Evolutionary conservation across 2,888 invertebrate genomes (phyloP).

Genomic region (Lampropteryx suffumata): DNA sequence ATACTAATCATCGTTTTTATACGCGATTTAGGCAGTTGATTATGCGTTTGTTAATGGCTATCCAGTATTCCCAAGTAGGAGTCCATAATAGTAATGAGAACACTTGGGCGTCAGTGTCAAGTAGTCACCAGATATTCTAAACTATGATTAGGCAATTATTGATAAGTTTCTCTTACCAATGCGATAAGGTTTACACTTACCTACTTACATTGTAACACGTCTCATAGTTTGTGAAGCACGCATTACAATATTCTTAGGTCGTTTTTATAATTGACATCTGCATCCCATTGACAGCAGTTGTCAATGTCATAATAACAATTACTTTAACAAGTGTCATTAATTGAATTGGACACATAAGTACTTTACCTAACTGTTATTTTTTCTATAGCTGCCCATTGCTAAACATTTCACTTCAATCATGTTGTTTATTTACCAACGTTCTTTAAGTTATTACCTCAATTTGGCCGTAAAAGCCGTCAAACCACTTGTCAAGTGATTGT

Average conservation of each 20-base stretch:
- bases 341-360: slow-evolving; percentile 8
- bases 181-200: no score
- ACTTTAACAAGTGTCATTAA: slow-evolving; percentile 14
- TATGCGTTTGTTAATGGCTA: slow-evolving; percentile 11
- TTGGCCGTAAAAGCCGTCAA: slow-evolving; percentile 34
- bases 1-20: slow-evolving; percentile 36
- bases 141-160: no score
- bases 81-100: no score
- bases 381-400: slow-evolving; percentile 1
- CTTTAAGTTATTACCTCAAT: slow-evolving; percentile 26
- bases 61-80: no score
- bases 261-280: no score
- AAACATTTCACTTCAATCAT: slow-evolving; percentile 27
- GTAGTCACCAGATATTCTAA: no score
- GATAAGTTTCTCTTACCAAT: no score
- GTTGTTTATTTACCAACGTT: slow-evolving; percentile 25
- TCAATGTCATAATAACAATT: slow-evolving; percentile 19
- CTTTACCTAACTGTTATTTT: slow-evolving; percentile 7
- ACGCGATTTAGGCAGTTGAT: slow-evolving; percentile 38
- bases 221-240: no score
- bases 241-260: no score
- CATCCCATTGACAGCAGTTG: slow-evolving; percentile 9
- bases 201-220: no score
- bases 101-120: no score
- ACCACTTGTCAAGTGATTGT: slow-evolving; percentile 36